Conservation (phyloP, 1,140 invertebrate genomes). For the Drosophila rhopaloa region DNA sequence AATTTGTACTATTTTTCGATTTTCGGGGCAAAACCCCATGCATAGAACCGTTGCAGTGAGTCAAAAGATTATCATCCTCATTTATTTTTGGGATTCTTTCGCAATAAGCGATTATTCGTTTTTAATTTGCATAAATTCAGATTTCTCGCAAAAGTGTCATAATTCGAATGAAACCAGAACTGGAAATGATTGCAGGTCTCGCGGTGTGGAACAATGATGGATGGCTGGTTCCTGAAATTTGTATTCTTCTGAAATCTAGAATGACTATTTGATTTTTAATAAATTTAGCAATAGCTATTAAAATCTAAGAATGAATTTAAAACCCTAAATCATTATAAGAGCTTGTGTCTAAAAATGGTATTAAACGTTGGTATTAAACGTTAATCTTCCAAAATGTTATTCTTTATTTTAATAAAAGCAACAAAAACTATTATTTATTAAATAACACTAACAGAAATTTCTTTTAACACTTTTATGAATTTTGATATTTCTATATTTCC, state of each 20-base stretch:
- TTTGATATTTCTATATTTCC: too few relatives aligned
- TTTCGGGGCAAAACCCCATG: conserved; percentile 26
- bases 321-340: too few relatives aligned
- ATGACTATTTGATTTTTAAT: neutral
- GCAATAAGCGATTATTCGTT: conserved; percentile 26
- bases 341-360: neutral
- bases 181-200: conserved; percentile 35
- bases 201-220: neutral
- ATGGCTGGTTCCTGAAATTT: neutral
- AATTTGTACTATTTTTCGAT: conserved; percentile 9
- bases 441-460: too few relatives aligned
- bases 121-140: conserved; percentile 31
- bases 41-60: conserved; percentile 30
- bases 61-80: conserved; percentile 39
- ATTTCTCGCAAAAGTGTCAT: conserved; percentile 21
- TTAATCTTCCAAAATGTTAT: too few relatives aligned
- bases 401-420: too few relatives aligned
- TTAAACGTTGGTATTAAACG: too few relatives aligned
- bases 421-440: too few relatives aligned
- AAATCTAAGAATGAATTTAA: neutral
- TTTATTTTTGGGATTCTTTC: conserved; percentile 45
- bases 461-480: too few relatives aligned
- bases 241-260: neutral
- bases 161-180: conserved; percentile 22
- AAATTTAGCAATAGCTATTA: neutral